Base-by-base conservation (phyloP, 1,140 invertebrate genomes). In the Heliconius himera region DNA sequence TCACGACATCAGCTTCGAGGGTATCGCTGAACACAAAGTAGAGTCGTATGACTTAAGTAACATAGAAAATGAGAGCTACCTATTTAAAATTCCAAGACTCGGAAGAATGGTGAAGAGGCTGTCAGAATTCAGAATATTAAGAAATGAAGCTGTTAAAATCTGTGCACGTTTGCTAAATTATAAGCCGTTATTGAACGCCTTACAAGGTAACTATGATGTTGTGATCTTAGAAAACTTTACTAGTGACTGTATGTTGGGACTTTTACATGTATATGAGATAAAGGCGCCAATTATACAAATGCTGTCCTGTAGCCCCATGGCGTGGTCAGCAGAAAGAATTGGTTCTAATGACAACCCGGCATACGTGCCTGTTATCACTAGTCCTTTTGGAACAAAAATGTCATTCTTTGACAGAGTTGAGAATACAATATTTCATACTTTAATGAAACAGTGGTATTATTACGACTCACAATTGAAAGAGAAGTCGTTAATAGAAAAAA, bases 161-260 rank as follows among this genome's bases (percentile, higher is more conserved):
- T 96, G 96, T 75, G 82, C 90, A 13, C 81, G 80, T 16, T 81
- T 91, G 3, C 79, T 95, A 13, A 85, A 84, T 0, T 88, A 90
- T 73, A 79, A 85, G 0, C 82, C 87, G 2, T 82, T 96, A 0
- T 84, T 89, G 13, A 80, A 94, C 3, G 81, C 95, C 0, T 83
- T 91, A 11, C 88, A 84, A 54, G 86, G 88, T 4, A 88, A 95
- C 26, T 97, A 96, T 75, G 96, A 97, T 84, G 33, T 97, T 1
- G 87, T 97, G 1, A 85, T 97, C 11, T 95, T 95, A 0, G 96
- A 97, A 84, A 94, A 94, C 46, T 97, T 97, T 82, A 96, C 95
- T 72, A 96, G 95, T 3, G 96, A 97, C 73, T 97, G 96, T 80
- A 95, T 96, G 82, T 84, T 97, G 51, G 95, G 94, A 8, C 87